Percentiles rank a stretch among this genome's conserved stretches.
Conservation (phyloP, 2,797 vertebrate species). For the Brachymystax lenok region DNA sequence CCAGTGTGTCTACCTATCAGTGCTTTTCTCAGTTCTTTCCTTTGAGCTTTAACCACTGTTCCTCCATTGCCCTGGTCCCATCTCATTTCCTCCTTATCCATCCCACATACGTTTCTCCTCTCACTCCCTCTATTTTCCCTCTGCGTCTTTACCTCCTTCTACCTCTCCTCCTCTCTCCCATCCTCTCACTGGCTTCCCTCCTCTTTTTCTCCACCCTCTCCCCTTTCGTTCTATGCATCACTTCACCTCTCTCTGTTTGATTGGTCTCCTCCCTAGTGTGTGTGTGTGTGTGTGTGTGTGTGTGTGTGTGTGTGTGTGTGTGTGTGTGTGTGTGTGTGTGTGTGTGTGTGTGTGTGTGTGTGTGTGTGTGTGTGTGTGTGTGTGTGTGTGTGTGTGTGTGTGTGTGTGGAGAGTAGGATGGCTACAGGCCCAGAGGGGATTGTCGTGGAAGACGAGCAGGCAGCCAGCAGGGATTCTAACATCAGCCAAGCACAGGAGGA, state of each 20-base stretch:
- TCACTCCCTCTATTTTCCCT: neutral
- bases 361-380: neutral
- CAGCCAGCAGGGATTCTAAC: neutral
- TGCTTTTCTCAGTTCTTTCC: neutral
- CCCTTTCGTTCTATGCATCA: no score
- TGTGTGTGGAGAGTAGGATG: neutral
- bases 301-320: neutral
- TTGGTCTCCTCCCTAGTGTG: neutral
- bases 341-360: neutral
- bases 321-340: no score
- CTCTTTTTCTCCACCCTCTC: no score
- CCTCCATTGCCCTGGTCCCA: conserved; percentile 1
- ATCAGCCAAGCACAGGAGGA: neutral
- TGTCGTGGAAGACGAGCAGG: neutral
- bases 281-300: neutral
- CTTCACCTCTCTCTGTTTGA: neutral
- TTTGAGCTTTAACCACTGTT: neutral
- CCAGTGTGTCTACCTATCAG: neutral
- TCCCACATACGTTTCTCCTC: neutral
- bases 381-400: no score
- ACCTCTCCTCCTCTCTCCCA: neutral
- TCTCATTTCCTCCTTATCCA: neutral
- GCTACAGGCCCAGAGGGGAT: neutral
- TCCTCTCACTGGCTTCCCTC: neutral
- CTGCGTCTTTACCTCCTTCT: neutral